Evolutionary conservation across 2,113 vertebrate species (phyloP).

Genomic region (Pavo muticus): DNA sequence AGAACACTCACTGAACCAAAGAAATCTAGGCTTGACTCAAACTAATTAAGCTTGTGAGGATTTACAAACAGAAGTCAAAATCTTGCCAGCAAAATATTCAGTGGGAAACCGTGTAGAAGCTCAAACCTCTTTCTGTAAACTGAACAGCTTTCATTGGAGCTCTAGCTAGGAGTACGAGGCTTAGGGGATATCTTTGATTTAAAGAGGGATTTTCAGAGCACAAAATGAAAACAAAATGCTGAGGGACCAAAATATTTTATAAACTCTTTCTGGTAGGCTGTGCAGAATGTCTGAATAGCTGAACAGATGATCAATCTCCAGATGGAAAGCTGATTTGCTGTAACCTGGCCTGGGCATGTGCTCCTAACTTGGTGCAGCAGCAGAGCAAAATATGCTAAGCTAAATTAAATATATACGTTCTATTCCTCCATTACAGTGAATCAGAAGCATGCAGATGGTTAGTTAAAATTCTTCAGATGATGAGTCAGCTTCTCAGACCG

Average conservation of each 20-base stretch:
- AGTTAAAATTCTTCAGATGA: neutral
- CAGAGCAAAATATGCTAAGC: neutral
- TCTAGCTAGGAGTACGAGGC: neutral
- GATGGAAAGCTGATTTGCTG: neutral
- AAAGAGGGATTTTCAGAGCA: constrained; percentile 47
- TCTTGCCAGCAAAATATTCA: constrained; percentile 30
- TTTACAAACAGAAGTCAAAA: constrained; percentile 49
- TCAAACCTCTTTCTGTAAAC: constrained; percentile 11
- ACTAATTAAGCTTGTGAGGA: constrained; percentile 51
- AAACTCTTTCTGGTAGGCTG: neutral
- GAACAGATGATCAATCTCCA: neutral
- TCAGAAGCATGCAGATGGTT: constrained; percentile 11
- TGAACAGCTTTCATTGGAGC: constrained; percentile 23
- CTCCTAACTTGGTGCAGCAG: neutral
- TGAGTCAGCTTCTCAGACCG: constrained; percentile 10
- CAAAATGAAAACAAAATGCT: constrained; percentile 56
- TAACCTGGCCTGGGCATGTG: neutral
- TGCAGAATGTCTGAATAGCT: neutral
- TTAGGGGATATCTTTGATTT: constrained; percentile 42
- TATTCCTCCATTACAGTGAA: constrained; percentile 9
- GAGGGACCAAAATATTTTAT: constrained; percentile 12
- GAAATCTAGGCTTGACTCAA: constrained; percentile 32
- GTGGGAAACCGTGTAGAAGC: neutral
- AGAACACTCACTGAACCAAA: constrained; percentile 16
- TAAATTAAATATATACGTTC: neutral